Percentiles rank a stretch among this genome's conserved stretches.
These are phyloP conservation scores for Lontra canadensis DNA, from an alignment of 2,113 vertebrate species.

Conservation along the genomic window DNA sequence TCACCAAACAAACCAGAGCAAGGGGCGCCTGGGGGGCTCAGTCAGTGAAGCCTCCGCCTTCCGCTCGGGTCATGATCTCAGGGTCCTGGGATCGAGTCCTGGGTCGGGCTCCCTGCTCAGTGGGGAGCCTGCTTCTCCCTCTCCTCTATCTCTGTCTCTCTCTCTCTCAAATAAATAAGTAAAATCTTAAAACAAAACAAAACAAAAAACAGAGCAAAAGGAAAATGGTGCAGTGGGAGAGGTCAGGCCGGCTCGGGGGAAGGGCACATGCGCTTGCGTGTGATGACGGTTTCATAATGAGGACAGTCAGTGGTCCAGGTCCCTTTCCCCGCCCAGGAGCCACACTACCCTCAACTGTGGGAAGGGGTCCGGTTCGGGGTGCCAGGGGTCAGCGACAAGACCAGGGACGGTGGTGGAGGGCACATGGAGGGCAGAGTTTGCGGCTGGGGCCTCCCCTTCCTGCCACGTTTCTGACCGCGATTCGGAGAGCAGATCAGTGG, in stretches of 20 bases:
- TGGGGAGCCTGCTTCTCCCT: no score
- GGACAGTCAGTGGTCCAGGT: accelerated
- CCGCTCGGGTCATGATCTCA: no score
- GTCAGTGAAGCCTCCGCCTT: neutral
- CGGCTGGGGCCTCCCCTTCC: accelerated
- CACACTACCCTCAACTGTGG: neutral
- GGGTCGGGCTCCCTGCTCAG: no score
- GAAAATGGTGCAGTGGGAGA: accelerated
- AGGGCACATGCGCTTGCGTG: accelerated
- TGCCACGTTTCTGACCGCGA: accelerated
- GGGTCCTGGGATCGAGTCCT: no score
- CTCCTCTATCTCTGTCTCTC: no score
- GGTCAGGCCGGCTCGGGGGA: accelerated
- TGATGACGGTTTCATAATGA: accelerated
- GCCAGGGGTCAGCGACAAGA: accelerated
- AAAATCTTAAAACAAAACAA: neutral
- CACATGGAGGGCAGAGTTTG: neutral
- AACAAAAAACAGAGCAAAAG: neutral
- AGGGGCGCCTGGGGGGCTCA: neutral
- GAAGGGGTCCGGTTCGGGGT: accelerated
- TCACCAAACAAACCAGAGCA: neutral
- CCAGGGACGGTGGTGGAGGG: neutral
- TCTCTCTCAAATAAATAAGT: no score
- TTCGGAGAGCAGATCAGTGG: neutral
- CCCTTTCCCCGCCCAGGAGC: accelerated